Evolutionary conservation across 2,113 vertebrate genomes (phyloP).

Genomic region (Alosa alosa): DNA sequence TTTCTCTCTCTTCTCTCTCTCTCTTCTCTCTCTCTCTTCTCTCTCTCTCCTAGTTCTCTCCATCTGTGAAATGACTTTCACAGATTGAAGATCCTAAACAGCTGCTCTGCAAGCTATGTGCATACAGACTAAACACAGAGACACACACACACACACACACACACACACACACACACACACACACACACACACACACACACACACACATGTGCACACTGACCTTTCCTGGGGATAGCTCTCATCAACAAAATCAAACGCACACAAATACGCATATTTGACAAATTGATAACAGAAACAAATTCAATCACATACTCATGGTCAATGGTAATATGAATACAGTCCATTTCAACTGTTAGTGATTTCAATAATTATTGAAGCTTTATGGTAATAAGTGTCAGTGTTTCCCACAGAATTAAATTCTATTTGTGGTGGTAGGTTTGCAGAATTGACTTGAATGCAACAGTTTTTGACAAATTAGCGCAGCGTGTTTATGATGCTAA

Average conservation of each 20-base stretch:
- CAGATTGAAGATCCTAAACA: slow-evolving; percentile 45
- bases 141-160: slow-evolving; percentile 22
- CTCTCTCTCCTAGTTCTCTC: neutral
- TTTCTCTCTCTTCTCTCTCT: neutral
- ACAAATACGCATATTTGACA: neutral
- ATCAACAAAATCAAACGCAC: neutral
- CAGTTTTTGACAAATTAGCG: no score
- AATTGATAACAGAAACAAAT: neutral
- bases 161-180: slow-evolving; percentile 47
- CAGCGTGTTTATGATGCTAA: no score
- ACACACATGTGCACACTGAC: neutral
- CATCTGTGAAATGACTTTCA: slow-evolving; percentile 35
- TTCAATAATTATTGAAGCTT: neutral
- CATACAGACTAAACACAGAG: slow-evolving; percentile 57
- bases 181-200: slow-evolving; percentile 53
- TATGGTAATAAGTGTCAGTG: neutral
- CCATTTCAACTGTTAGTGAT: neutral
- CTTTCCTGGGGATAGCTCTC: neutral
- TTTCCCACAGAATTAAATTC: no score
- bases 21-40: neutral
- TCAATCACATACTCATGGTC: neutral
- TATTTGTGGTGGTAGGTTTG: no score
- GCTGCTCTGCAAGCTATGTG: slow-evolving; percentile 54
- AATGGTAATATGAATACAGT: neutral
- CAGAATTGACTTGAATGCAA: no score